phyloP scores from a whole-genome alignment of 1,140 invertebrate genomes.

The Drosophila takahashii region DNA sequence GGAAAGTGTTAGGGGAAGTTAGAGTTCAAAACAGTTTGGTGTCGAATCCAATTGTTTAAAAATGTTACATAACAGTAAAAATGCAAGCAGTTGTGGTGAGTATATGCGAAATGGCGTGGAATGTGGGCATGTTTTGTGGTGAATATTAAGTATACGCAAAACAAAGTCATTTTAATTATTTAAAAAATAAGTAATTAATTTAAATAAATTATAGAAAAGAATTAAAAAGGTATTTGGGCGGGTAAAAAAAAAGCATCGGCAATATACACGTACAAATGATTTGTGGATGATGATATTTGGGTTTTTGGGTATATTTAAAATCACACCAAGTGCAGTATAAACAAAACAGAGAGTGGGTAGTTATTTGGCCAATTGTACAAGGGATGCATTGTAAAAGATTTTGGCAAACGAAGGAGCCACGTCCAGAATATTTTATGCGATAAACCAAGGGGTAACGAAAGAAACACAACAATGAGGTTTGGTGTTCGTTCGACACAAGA shows the following conservation, averaged over 20 bases:
- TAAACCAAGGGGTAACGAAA: slow-evolving; percentile 26
- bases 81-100: slow-evolving; percentile 41
- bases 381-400: slow-evolving; percentile 4
- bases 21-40: slow-evolving; percentile 28
- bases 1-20: slow-evolving; percentile 7
- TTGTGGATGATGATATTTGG: background rate
- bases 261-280: background rate
- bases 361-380: background rate
- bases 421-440: slow-evolving; percentile 41
- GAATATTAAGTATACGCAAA: slow-evolving; percentile 1
- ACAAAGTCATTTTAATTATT: background rate
- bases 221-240: background rate
- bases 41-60: slow-evolving; percentile 16
- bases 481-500: slow-evolving; percentile 18
- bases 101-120: slow-evolving; percentile 21
- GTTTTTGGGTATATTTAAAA: background rate
- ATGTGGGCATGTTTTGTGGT: background rate
- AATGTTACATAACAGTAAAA: slow-evolving; percentile 21
- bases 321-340: slow-evolving; percentile 6
- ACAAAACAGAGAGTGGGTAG: background rate
- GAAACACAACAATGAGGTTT: slow-evolving; percentile 6
- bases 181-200: background rate
- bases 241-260: background rate
- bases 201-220: background rate
- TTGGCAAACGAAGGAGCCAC: background rate